A percentile compares a stretch with the other conserved stretches of the same genome.
Evolutionary conservation across 2,113 vertebrate genomes (phyloP).

Genomic region (Danio rerio): GRCz12tu NC_133195.1:42876501-42877000

Average conservation of each 20-base stretch:
- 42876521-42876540: constrained; percentile 92
- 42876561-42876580: constrained; percentile 86
- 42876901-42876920: too few relatives aligned
- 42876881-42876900: too few relatives aligned
- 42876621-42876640: constrained; percentile 38
- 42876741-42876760: constrained; percentile 30
- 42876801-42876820: neutral
- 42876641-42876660: constrained; percentile 93
- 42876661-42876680: constrained; percentile 96
- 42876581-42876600: constrained; percentile 66
- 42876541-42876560: constrained; percentile 88
- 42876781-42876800: neutral
- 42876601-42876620: constrained; percentile 63
- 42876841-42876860: neutral
- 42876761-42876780: constrained; percentile 18
- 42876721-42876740: constrained; percentile 85
- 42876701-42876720: constrained; percentile 98
- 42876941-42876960: too few relatives aligned
- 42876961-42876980: too few relatives aligned
- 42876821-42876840: neutral
- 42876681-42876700: constrained; percentile 99
- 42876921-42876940: too few relatives aligned
- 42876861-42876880: too few relatives aligned
- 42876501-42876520: constrained; percentile 91
- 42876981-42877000: too few relatives aligned